Percentiles rank a stretch among this genome's conserved stretches.
Evolutionary conservation across 1,140 invertebrate species (phyloP).

Genomic region (Campoletis sonorensis): DNA sequence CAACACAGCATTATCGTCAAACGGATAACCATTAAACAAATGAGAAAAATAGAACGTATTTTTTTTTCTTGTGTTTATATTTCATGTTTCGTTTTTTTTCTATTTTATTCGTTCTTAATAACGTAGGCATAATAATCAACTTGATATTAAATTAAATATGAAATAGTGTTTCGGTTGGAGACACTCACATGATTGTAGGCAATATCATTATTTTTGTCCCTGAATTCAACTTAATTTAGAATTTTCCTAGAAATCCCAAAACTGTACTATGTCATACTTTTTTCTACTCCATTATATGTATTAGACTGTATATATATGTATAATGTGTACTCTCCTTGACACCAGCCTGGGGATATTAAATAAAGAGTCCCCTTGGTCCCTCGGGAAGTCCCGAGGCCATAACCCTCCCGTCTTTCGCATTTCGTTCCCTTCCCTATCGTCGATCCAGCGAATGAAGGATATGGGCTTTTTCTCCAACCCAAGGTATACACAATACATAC

Average conservation of each 20-base stretch:
- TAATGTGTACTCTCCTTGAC: slow-evolving; percentile 65
- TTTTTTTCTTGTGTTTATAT: too few relatives aligned
- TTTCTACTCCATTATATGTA: slow-evolving; percentile 27
- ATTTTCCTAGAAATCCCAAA: slow-evolving; percentile 20
- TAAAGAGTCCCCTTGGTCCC: slow-evolving; percentile 65
- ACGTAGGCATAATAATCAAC: not conserved
- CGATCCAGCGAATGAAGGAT: slow-evolving; percentile 60
- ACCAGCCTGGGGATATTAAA: slow-evolving; percentile 70
- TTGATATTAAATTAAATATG: too few relatives aligned
- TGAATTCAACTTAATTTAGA: not conserved
- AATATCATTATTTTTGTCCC: not conserved
- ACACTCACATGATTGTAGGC: not conserved
- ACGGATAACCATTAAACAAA: not conserved
- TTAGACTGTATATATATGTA: slow-evolving; percentile 54
- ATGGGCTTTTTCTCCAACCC: slow-evolving; percentile 50
- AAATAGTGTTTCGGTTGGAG: not conserved
- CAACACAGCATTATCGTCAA: not conserved
- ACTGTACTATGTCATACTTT: slow-evolving; percentile 29
- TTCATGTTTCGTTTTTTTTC: too few relatives aligned
- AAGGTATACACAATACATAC: slow-evolving; percentile 17
- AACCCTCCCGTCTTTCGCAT: slow-evolving; percentile 34
- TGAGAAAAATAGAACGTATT: too few relatives aligned
- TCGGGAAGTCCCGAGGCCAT: slow-evolving; percentile 57
- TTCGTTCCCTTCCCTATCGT: slow-evolving; percentile 52
- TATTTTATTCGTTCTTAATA: too few relatives aligned